phyloP scores from a whole-genome alignment of 2,113 vertebrate genomes.

The Coturnix japonica region DNA sequence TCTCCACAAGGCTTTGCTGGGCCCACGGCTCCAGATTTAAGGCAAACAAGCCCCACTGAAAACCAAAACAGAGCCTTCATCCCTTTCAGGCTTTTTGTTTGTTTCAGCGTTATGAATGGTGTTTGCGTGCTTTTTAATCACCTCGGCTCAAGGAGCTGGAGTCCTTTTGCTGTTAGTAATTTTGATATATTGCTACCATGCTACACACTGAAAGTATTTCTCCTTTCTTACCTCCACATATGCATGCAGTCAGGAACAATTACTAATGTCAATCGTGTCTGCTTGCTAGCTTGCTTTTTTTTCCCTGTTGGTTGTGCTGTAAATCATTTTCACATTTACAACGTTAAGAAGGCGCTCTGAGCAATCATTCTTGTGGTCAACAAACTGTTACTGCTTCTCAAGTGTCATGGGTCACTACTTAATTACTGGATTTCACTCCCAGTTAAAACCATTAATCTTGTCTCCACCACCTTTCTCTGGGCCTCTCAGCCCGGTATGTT shows the following conservation, averaged over 20 bases:
- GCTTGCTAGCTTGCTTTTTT: constrained; percentile 33
- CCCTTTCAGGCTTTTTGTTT: neutral
- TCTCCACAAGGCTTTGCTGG: neutral
- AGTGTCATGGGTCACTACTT: constrained; percentile 69
- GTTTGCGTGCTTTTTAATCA: neutral
- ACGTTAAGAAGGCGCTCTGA: constrained; percentile 55
- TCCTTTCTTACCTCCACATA: constrained; percentile 53
- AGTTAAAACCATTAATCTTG: constrained; percentile 71
- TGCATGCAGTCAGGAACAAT: constrained; percentile 63
- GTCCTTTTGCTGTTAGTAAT: constrained; percentile 29
- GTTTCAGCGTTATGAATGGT: neutral
- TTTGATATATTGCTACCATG: constrained; percentile 58
- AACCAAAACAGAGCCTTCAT: neutral
- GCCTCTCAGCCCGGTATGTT: constrained; percentile 52
- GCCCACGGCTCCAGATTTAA: neutral
- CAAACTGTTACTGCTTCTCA: constrained; percentile 69
- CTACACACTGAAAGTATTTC: constrained; percentile 25
- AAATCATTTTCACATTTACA: constrained; percentile 73
- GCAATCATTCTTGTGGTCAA: constrained; percentile 64
- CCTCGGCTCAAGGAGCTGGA: neutral
- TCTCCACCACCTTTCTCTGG: constrained; percentile 50
- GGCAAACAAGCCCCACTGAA: neutral
- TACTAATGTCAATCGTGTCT: constrained; percentile 54
- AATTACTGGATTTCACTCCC: constrained; percentile 73
- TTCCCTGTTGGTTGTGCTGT: constrained; percentile 35